These are phyloP conservation scores for Sepioteuthis lessoniana DNA, from an alignment of 2,888 invertebrate genomes.

Conservation along the genomic window DNA sequence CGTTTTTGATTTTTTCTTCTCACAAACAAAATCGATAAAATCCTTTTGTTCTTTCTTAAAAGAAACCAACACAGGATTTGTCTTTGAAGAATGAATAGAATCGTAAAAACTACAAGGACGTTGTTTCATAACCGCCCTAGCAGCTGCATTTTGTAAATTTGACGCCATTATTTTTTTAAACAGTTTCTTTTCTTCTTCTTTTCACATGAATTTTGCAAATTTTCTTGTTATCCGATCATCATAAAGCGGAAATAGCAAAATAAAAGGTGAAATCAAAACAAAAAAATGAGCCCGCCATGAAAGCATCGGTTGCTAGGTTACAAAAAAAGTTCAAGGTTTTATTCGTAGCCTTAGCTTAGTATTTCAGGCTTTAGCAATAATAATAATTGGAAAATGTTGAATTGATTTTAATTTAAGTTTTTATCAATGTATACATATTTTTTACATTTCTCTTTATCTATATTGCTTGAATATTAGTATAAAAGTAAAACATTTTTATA, in stretches of 20 bases:
- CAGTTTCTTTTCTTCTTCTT: background rate
- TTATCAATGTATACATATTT: too few species aligned
- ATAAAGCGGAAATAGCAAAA: too few species aligned
- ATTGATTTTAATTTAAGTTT: too few species aligned
- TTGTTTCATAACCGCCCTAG: background rate
- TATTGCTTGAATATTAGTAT: too few species aligned
- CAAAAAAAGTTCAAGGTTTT: background rate
- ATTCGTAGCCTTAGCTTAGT: background rate
- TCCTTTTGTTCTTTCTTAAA: background rate
- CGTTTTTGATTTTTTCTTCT: background rate
- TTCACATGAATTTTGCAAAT: background rate
- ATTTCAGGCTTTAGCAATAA: background rate
- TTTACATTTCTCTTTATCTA: too few species aligned
- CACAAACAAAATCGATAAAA: background rate
- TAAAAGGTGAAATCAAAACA: background rate
- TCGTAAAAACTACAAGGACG: slow-evolving; percentile 33
- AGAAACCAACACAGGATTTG: background rate
- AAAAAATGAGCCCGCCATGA: background rate
- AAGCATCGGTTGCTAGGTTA: background rate
- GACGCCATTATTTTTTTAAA: background rate
- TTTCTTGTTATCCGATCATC: too few species aligned
- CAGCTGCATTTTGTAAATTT: background rate
- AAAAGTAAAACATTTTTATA: too few species aligned
- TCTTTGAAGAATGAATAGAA: background rate
- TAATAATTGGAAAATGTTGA: too few species aligned